phyloP scores from a whole-genome alignment of 2,888 invertebrate genomes.

The Harpalus rubripes region DNA sequence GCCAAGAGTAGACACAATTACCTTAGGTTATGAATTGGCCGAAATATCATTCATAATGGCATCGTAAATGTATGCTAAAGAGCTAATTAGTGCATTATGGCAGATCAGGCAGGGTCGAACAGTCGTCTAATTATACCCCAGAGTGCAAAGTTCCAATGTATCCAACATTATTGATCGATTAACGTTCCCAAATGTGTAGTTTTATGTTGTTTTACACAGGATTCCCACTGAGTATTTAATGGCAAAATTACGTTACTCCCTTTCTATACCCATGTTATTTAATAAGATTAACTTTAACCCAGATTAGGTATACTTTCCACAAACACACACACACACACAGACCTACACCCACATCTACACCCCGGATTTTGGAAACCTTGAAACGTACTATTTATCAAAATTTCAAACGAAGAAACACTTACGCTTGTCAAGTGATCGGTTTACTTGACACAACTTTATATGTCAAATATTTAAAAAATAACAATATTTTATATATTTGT shows the following conservation, averaged over 20 bases:
- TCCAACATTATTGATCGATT: slow-evolving; percentile 42
- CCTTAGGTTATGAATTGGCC: not conserved
- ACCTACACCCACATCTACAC: too few relatives aligned
- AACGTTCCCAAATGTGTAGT: slow-evolving; percentile 2
- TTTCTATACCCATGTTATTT: not conserved
- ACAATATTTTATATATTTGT: too few relatives aligned
- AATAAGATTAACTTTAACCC: not conserved
- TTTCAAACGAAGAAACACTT: too few relatives aligned
- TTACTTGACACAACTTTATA: too few relatives aligned
- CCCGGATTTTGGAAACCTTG: too few relatives aligned
- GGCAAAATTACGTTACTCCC: not conserved
- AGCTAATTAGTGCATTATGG: not conserved
- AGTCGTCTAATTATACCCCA: slow-evolving; percentile 32
- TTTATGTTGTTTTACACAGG: slow-evolving; percentile 11
- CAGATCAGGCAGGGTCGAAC: slow-evolving; percentile 8
- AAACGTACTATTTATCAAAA: too few relatives aligned
- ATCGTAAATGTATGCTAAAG: not conserved
- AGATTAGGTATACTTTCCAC: not conserved
- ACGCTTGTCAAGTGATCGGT: too few relatives aligned
- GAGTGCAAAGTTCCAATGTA: slow-evolving; percentile 21
- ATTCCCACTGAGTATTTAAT: not conserved
- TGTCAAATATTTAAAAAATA: too few relatives aligned
- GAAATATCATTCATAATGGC: not conserved
- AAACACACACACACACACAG: not conserved
- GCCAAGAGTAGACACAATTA: too few relatives aligned